Conservation (phyloP, 2,888 invertebrate genomes). For the Melinaea menophilus region DNA sequence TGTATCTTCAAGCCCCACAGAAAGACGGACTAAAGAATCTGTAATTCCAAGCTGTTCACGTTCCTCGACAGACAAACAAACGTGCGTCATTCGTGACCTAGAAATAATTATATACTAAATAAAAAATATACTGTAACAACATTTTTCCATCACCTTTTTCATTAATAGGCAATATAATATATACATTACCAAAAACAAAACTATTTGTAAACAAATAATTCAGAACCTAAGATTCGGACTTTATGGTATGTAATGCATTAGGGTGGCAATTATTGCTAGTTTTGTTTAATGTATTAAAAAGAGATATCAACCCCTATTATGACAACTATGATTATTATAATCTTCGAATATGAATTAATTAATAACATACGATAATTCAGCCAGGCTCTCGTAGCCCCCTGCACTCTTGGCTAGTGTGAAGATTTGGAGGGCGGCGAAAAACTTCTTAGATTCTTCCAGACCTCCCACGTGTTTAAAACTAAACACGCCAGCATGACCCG, state of each 20-base stretch:
- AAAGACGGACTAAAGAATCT: slow-evolving; percentile 89
- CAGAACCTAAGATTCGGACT: too few relatives aligned
- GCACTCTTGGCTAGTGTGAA: slow-evolving; percentile 95
- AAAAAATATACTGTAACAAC: not conserved
- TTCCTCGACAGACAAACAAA: slow-evolving; percentile 88
- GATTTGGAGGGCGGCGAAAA: slow-evolving; percentile 86
- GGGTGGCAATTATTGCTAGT: too few relatives aligned
- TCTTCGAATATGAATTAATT: slow-evolving; percentile 3
- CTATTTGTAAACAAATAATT: too few relatives aligned
- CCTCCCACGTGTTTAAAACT: slow-evolving; percentile 91
- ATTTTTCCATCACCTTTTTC: too few relatives aligned
- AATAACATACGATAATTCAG: slow-evolving; percentile 90
- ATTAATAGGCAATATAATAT: too few relatives aligned
- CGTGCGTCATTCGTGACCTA: slow-evolving; percentile 95
- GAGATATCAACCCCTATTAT: too few relatives aligned
- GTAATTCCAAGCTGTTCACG: slow-evolving; percentile 86
- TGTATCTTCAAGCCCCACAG: slow-evolving; percentile 92
- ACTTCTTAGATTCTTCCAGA: slow-evolving; percentile 82
- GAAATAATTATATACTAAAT: slow-evolving; percentile 34
- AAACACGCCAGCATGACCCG: slow-evolving; percentile 94
- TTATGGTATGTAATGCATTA: too few relatives aligned
- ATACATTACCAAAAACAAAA: too few relatives aligned
- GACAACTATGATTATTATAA: too few relatives aligned
- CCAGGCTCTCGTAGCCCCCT: slow-evolving; percentile 96
- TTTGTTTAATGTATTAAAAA: too few relatives aligned